phyloP scores from a whole-genome alignment of 2,888 invertebrate species.

The Limnephilus auricula region DNA sequence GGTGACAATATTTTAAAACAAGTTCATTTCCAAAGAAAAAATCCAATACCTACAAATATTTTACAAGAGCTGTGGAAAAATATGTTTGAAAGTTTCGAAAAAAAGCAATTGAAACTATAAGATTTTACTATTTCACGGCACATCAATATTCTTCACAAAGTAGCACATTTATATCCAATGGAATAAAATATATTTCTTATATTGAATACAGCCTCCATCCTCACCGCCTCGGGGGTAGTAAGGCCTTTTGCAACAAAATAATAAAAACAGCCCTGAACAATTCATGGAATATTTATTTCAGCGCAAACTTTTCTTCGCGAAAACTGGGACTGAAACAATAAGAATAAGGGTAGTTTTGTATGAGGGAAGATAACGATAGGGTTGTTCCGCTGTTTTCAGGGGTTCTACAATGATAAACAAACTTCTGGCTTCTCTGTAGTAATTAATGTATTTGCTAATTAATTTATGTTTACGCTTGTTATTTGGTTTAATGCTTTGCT shows the following conservation, averaged over 20 bases:
- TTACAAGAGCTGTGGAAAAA: background rate
- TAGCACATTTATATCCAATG: slow-evolving; percentile 37
- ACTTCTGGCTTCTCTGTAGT: background rate
- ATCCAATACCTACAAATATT: no score
- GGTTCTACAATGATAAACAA: background rate
- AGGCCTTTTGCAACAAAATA: slow-evolving; percentile 28
- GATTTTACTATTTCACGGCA: slow-evolving; percentile 11
- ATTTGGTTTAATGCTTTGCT: background rate
- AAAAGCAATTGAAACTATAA: slow-evolving; percentile 7
- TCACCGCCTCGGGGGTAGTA: background rate
- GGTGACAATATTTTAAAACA: no score
- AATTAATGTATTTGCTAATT: background rate
- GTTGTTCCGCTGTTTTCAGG: slow-evolving; percentile 5
- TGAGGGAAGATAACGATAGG: slow-evolving; percentile 31
- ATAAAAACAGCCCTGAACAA: slow-evolving; percentile 46
- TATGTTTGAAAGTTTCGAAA: background rate
- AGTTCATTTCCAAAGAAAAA: no score
- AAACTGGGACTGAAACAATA: slow-evolving; percentile 36
- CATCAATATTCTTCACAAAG: slow-evolving; percentile 37
- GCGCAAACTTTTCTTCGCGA: slow-evolving; percentile 45
- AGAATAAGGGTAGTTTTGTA: slow-evolving; percentile 37
- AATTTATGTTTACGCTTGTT: background rate
- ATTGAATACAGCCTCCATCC: slow-evolving; percentile 24
- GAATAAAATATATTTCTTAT: slow-evolving; percentile 38
- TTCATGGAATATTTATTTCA: slow-evolving; percentile 54